A percentile compares a stretch with the other conserved stretches of the same genome.
phyloP scores from a whole-genome alignment of 2,797 vertebrate genomes.

The Macroramphosus scolopax region DNA sequence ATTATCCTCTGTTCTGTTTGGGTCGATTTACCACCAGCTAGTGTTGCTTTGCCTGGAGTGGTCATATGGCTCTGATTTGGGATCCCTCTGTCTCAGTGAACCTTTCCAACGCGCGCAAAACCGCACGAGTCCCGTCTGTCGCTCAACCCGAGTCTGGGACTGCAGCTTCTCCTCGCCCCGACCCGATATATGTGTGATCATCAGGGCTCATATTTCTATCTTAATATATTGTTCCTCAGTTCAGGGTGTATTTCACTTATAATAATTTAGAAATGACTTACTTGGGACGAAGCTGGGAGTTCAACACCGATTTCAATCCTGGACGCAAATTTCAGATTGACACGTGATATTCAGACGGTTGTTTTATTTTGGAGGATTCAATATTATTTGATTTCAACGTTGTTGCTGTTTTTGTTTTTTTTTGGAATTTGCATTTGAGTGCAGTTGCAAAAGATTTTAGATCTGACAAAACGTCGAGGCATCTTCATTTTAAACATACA shows the following conservation, averaged over 20 bases:
- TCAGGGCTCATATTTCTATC: constrained; percentile 1
- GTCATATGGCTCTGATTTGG: constrained; percentile 75
- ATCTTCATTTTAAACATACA: constrained; percentile 1
- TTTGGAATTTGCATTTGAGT: constrained; percentile 9
- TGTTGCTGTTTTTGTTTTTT: background rate
- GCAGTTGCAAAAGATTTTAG: constrained; percentile 12
- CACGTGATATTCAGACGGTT: background rate
- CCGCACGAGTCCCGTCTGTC: constrained; percentile 60
- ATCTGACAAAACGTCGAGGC: constrained; percentile 18
- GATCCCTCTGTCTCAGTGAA: constrained; percentile 63
- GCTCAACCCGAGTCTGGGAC: constrained; percentile 54
- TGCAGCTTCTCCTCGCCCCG: constrained; percentile 42
- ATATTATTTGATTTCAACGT: constrained; percentile 13
- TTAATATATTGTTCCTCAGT: constrained; percentile 2
- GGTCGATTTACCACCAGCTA: constrained; percentile 53
- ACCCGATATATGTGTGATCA: constrained; percentile 42
- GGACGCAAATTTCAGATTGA: background rate
- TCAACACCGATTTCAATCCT: constrained; percentile 1
- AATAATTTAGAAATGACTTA: constrained; percentile 10
- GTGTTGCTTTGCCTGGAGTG: constrained; percentile 64
- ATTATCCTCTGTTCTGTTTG: constrained; percentile 35
- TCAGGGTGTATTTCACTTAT: constrained; percentile 2
- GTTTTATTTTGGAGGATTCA: constrained; percentile 17
- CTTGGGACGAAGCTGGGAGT: constrained; percentile 4
- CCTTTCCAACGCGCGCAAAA: constrained; percentile 58